A percentile compares a stretch with the other conserved stretches of the same genome.
These are phyloP conservation scores for Odontophorus gujanensis DNA, from an alignment of 2,113 vertebrate species.

Conservation along the genomic window DNA sequence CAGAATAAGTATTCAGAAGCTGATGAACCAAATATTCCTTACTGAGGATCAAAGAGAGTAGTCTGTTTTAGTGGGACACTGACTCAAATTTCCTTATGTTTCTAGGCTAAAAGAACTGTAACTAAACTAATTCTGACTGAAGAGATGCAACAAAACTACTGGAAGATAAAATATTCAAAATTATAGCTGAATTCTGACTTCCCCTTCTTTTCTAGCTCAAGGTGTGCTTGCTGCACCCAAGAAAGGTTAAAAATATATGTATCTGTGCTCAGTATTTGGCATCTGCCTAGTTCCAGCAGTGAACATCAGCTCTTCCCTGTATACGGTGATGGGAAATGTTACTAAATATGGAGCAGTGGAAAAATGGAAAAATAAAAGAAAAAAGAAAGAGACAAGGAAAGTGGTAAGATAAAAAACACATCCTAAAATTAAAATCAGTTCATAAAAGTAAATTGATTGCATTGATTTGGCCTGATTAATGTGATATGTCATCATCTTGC, in stretches of 20 bases:
- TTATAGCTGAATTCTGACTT: neutral
- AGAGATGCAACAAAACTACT: neutral
- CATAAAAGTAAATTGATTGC: neutral
- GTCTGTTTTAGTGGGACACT: neutral
- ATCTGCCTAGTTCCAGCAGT: neutral
- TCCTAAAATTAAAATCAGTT: neutral
- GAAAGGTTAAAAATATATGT: neutral
- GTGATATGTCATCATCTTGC: neutral
- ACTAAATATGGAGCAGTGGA: neutral
- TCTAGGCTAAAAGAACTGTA: neutral
- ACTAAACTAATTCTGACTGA: neutral
- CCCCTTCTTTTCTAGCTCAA: neutral
- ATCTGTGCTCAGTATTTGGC: neutral
- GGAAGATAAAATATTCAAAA: neutral
- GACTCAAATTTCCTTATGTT: neutral
- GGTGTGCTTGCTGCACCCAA: neutral
- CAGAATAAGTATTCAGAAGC: neutral
- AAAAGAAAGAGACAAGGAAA: neutral
- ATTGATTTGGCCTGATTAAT: neutral
- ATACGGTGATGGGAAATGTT: neutral
- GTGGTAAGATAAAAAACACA: neutral
- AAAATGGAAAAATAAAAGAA: neutral
- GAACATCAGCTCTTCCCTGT: neutral
- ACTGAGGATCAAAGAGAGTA: neutral
- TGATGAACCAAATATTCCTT: neutral